These are phyloP conservation scores for Dolomedes plantarius DNA, from an alignment of 2,888 invertebrate species.

Conservation along the genomic window DNA sequence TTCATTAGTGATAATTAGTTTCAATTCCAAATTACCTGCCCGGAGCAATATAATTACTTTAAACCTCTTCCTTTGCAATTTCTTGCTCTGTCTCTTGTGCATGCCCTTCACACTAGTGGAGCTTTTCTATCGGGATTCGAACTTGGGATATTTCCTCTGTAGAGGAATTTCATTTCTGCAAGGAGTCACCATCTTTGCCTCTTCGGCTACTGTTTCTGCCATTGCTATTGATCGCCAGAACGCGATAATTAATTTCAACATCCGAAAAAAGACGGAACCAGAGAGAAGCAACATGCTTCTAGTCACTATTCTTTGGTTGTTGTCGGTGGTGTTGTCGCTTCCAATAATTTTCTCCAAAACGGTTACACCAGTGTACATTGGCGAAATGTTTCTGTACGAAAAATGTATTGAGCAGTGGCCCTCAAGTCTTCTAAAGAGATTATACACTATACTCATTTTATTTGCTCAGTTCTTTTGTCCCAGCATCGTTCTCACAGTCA, in stretches of 20 bases:
- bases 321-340: slow-evolving; percentile 58
- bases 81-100: slow-evolving; percentile 80
- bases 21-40: slow-evolving; percentile 53
- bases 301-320: slow-evolving; percentile 61
- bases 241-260: slow-evolving; percentile 57
- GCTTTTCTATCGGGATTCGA: slow-evolving; percentile 79
- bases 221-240: slow-evolving; percentile 78
- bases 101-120: slow-evolving; percentile 81
- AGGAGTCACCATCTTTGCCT: slow-evolving; percentile 80
- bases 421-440: slow-evolving; percentile 33
- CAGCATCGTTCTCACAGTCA: slow-evolving; percentile 52
- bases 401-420: slow-evolving; percentile 72
- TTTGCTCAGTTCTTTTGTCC: slow-evolving; percentile 67
- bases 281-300: slow-evolving; percentile 44
- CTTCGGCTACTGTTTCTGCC: slow-evolving; percentile 79
- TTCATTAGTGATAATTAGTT: slow-evolving; percentile 76
- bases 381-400: slow-evolving; percentile 57
- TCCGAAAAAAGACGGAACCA: slow-evolving; percentile 17
- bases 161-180: slow-evolving; percentile 81
- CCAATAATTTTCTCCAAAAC: slow-evolving; percentile 67
- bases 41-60: slow-evolving; percentile 80
- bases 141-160: slow-evolving; percentile 80
- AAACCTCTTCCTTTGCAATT: slow-evolving; percentile 81
- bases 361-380: slow-evolving; percentile 40
- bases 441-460: slow-evolving; percentile 60